Base-by-base conservation (phyloP, 2,797 vertebrate genomes). In the Peromyscus attwateri region DNA sequence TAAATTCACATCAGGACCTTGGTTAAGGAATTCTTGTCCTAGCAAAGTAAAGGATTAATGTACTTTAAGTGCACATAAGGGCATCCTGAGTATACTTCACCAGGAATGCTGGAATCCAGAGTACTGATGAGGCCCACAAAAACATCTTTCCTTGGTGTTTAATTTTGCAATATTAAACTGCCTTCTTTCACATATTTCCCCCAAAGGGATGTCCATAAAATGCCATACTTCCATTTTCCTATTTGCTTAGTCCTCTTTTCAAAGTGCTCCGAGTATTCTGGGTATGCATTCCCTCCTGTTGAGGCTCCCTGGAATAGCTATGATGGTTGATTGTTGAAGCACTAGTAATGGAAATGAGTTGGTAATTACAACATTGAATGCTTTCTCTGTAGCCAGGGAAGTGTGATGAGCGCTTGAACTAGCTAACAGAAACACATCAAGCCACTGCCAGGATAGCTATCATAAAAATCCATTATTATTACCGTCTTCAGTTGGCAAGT, bases 381-480 rank as follows among this genome's bases (percentile, higher is more conserved):
- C 96, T 97, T 98, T 98, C 98, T 98, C 80, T 94, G 80, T 92
- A 96, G 92, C 92, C 96, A 97, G 95, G 97, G 96, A 98, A 98
- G 97, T 98, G 97, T 98, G 95, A 98, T 98, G 97, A 97, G 97
- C 98, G 96, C 81, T 98, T 96, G 96, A 98, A 98, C 98, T 98
- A 98, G 98, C 98, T 98, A 98, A 97, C 80, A 55, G 98, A 98
- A 98, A 98, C 96, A 98, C 97, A 97, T 97, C 96, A 98, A 98
- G 95, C 93, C 97, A 96, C 97, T 98, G 97, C 96, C 94, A 95
- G 94, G 97, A 97, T 87, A 97, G 96, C 97, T 98, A 97, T 98
- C 95, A 97, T 92, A 96, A 97, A 98, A 98, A 98, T 98, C 97
- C 95, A 96, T 57, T 37, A 19, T 52, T 55, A 57, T 57, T 27